These are phyloP conservation scores for Rhinolophus sinicus DNA, from an alignment of 2,113 vertebrate genomes.

Conservation along the genomic window DNA sequence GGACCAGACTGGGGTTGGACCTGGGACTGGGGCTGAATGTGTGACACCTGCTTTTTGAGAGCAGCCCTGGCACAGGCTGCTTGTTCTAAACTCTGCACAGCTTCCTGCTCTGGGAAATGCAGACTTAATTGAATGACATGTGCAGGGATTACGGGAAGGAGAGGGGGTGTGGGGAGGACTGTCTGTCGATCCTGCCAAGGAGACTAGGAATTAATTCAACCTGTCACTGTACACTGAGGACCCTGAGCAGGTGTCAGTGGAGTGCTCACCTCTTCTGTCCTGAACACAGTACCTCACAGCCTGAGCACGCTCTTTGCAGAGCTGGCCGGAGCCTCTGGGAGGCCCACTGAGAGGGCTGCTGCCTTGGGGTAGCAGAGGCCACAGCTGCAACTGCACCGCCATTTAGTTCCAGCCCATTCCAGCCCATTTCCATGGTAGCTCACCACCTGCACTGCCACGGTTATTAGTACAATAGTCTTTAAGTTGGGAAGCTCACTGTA, in stretches of 20 bases:
- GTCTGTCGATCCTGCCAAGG: conserved; percentile 56
- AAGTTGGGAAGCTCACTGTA: neutral
- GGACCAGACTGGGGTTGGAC: neutral
- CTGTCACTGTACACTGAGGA: conserved; percentile 61
- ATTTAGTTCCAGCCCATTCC: neutral
- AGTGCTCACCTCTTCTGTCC: neutral
- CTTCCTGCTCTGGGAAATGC: conserved; percentile 75
- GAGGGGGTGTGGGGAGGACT: neutral
- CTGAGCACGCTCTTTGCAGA: neutral
- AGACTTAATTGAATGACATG: conserved; percentile 77
- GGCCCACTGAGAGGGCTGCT: neutral
- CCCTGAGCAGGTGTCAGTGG: conserved; percentile 57
- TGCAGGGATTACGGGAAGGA: conserved; percentile 61
- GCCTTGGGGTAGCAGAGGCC: neutral
- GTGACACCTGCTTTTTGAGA: conserved; percentile 29
- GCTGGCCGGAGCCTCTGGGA: neutral
- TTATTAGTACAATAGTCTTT: neutral
- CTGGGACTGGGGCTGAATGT: neutral
- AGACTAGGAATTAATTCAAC: conserved; percentile 64
- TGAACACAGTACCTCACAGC: neutral
- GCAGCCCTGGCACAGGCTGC: neutral
- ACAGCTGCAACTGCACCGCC: accelerated
- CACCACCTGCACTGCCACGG: neutral
- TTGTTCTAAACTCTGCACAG: neutral
- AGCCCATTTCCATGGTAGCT: neutral